Evolutionary conservation across 1,140 invertebrate genomes (phyloP).

Genomic region (Aphis craccivora): DNA sequence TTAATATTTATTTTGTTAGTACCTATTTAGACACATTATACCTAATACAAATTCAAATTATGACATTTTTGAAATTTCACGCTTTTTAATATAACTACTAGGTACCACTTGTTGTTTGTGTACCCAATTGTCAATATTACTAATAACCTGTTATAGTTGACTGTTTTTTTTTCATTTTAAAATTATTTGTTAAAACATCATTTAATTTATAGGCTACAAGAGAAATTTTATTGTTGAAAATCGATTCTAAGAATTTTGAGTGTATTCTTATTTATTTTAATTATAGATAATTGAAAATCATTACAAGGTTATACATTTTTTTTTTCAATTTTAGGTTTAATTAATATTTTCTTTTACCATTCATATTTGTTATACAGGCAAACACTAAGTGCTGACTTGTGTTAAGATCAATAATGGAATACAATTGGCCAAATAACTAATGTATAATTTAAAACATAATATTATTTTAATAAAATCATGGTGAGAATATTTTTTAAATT

Average conservation of each 20-base stretch:
- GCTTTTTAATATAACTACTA: neutral
- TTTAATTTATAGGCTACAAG: neutral
- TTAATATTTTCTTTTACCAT: neutral
- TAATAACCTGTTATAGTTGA: neutral
- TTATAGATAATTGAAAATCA: neutral
- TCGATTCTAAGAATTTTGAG: neutral
- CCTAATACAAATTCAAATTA: neutral
- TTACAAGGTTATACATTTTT: neutral
- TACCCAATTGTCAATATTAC: too few relatives aligned
- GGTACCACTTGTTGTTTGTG: too few relatives aligned
- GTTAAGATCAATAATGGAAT: slow-evolving; percentile 6
- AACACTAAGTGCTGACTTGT: neutral
- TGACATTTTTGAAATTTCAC: neutral
- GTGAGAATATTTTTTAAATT: slow-evolving; percentile 10
- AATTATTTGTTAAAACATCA: neutral
- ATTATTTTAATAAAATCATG: neutral
- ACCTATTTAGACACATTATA: neutral
- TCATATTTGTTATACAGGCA: slow-evolving; percentile 25
- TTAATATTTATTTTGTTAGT: neutral
- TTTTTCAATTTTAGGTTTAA: slow-evolving; percentile 10
- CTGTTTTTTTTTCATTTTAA: neutral
- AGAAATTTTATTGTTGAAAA: neutral
- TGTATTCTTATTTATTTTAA: neutral
- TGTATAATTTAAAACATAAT: slow-evolving; percentile 28
- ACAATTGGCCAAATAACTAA: slow-evolving; percentile 5